Conservation (phyloP, 2,797 vertebrate genomes). For the Coluber constrictor region DNA sequence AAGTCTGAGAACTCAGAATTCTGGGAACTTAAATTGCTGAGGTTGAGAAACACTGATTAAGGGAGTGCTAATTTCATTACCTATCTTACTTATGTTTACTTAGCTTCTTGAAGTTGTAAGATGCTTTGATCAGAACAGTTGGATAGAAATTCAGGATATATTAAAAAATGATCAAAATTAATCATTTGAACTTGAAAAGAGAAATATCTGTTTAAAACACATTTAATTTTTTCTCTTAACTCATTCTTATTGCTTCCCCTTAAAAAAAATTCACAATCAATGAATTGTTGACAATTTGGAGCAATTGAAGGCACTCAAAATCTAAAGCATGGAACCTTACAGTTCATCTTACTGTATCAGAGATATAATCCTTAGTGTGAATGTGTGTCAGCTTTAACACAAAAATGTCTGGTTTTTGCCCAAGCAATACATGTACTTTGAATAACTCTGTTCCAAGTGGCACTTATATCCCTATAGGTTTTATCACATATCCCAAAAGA, state of each 20-base stretch:
- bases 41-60: not conserved
- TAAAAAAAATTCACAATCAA: not conserved
- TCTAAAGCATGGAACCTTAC: not conserved
- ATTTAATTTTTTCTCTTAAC: not conserved
- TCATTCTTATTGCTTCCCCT: not conserved
- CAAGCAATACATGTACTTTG: constrained; percentile 45
- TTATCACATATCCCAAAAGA: constrained; percentile 70
- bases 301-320: not conserved
- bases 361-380: constrained; percentile 19
- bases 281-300: not conserved
- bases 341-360: not conserved
- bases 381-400: constrained; percentile 40
- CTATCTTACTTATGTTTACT: not conserved
- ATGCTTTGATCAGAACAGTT: not conserved
- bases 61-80: not conserved
- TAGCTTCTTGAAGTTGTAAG: not conserved
- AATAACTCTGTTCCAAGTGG: constrained; percentile 50
- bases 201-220: not conserved
- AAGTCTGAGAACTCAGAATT: not conserved
- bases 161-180: not conserved
- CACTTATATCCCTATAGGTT: constrained; percentile 65
- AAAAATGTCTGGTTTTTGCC: constrained; percentile 28
- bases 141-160: not conserved
- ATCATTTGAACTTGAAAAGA: not conserved
- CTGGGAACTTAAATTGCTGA: not conserved